Evolutionary conservation across 2,797 vertebrate genomes (phyloP).

Genomic region (Parauchenoglanis ngamensis): DNA sequence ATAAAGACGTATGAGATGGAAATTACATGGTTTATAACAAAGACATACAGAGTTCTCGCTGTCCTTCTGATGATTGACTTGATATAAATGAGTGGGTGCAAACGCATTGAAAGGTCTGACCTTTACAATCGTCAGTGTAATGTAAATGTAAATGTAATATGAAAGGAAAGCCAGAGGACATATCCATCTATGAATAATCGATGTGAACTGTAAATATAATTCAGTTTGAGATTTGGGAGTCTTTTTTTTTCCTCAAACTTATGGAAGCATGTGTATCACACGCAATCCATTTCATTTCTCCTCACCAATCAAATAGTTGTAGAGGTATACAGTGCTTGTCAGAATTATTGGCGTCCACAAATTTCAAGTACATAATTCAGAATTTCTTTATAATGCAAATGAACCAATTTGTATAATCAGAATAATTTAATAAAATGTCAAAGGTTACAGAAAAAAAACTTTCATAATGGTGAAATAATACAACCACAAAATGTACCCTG

Average conservation of each 20-base stretch:
- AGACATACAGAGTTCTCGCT: slow-evolving; percentile 6
- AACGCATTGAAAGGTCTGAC: not conserved
- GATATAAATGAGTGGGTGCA: slow-evolving; percentile 7
- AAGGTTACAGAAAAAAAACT: too few species aligned
- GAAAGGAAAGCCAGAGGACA: not conserved
- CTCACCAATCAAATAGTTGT: not conserved
- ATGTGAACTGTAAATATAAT: not conserved
- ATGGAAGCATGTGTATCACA: not conserved
- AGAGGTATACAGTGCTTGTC: not conserved
- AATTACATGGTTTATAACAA: slow-evolving; percentile 21
- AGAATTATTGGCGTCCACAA: too few species aligned
- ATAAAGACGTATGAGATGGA: slow-evolving; percentile 14
- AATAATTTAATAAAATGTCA: too few species aligned
- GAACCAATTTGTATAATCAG: too few species aligned
- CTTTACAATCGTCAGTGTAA: slow-evolving; percentile 10
- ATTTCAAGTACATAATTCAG: too few species aligned
- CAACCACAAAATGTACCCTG: too few species aligned
- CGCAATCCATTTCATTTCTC: not conserved
- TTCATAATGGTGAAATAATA: too few species aligned
- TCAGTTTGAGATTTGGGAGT: not conserved
- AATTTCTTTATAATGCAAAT: too few species aligned
- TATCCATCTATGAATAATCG: not conserved
- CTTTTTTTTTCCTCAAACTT: not conserved
- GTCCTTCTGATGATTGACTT: not conserved
- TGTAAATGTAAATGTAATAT: not conserved